Conservation (phyloP, 2,797 vertebrate genomes). For the Corythornis leucogaster region DNA sequence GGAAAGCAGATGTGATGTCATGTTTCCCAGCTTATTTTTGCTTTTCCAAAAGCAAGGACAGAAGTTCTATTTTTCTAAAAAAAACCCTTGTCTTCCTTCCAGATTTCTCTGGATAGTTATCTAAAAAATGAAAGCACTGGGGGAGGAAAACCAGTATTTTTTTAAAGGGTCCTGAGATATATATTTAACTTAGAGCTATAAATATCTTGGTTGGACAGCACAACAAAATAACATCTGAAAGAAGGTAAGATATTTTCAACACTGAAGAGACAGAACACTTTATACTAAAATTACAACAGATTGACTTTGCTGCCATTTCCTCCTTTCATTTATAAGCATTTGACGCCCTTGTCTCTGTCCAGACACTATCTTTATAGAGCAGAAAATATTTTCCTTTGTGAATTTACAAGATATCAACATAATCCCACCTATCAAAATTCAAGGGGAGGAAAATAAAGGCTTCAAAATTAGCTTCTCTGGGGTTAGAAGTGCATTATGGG, state of each 20-base stretch:
- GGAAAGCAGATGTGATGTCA: neutral
- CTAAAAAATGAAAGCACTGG: neutral
- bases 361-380: neutral
- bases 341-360: neutral
- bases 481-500: conserved; percentile 58
- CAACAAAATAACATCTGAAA: neutral
- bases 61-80: neutral
- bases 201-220: neutral
- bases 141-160: neutral
- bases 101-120: neutral
- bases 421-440: conserved; percentile 29
- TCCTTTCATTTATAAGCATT: neutral
- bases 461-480: conserved; percentile 34
- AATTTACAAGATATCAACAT: conserved; percentile 41
- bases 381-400: conserved; percentile 32
- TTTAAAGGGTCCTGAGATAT: neutral
- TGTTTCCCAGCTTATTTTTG: neutral
- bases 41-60: neutral
- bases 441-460: neutral
- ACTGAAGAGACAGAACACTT: neutral
- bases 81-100: accelerated
- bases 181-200: neutral
- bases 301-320: neutral
- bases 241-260: neutral
- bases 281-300: neutral